phyloP scores from a whole-genome alignment of 2,888 invertebrate species.

The Clepsis dumicolana region DNA sequence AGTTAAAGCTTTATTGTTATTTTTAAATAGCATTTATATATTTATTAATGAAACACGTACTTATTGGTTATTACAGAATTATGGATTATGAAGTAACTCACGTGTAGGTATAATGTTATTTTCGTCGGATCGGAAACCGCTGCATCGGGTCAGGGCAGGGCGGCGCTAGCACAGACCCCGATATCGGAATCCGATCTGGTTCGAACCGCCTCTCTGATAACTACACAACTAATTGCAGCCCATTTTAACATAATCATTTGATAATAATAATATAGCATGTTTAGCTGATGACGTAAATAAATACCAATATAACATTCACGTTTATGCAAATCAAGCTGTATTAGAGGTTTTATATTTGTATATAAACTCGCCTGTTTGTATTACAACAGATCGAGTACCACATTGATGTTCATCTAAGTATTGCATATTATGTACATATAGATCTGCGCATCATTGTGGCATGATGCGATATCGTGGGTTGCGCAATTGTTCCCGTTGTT shows the following conservation, averaged over 20 bases:
- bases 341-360: constrained; percentile 24
- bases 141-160: constrained; percentile 35
- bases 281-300: constrained; percentile 33
- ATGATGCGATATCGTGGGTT: constrained; percentile 10
- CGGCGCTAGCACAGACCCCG: constrained; percentile 23
- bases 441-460: constrained; percentile 12
- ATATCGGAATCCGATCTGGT: constrained; percentile 29
- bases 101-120: background rate
- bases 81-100: background rate
- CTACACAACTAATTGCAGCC: constrained; percentile 36
- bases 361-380: constrained; percentile 19
- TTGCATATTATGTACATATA: background rate
- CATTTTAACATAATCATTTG: constrained; percentile 33
- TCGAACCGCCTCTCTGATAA: constrained; percentile 25
- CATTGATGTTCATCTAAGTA: background rate
- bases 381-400: constrained; percentile 2
- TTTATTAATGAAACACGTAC: no score
- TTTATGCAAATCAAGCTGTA: constrained; percentile 33
- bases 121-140: background rate
- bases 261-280: constrained; percentile 24
- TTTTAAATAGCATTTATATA: no score
- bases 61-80: background rate
- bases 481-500: constrained; percentile 11
- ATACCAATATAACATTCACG: constrained; percentile 31
- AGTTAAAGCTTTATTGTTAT: no score